Base-by-base conservation (phyloP, 2,888 invertebrate genomes). In the Onchidella celtica region DNA sequence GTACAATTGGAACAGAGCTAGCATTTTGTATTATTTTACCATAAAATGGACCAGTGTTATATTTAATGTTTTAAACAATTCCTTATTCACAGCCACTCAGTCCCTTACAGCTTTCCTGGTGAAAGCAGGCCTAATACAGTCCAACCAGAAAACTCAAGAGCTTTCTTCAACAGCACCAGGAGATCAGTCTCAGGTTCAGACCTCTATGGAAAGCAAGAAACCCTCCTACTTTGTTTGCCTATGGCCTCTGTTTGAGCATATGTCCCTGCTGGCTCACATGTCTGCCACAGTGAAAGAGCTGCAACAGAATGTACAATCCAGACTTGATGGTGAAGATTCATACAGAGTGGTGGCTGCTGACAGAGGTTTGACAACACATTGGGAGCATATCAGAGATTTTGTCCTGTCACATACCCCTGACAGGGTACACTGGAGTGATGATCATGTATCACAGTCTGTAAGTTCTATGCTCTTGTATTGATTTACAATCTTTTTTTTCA, bases 211-310 rank as follows among this genome's bases (percentile, higher is more conserved):
- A n/a, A n/a, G n/a, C n/a, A 68, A 69, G n/a, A 69, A 3, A 14
- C 80, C 75, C 9, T 61, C 73, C 11, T 36, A 61, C 32, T 81
- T 75, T 57, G 79, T 81, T 1, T 38, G 61, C 68, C 83, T 90
- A 47, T 90, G 90, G 90, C 89, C 90, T 29, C 72, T 90, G 76
- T 89, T 86, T 84, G 90, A 90, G 29, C 84, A 88, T 68, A 29
- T 85, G 34, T 77, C 63, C 21, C 65, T 86, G 9, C 36, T 87
- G 59, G 76, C 85, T 34, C 82, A 85, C n/a, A 59, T 86, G 76
- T 81, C 85, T 61, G 24, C 55, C 38, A 21, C 78, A 24, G 36
- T 47, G 1, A 68, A 32, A n/a, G 29, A 38, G 17, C 27, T 57
- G n/a, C 38, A 40, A 3, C 75, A 75, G 9, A 1, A 9, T 2